These are phyloP conservation scores for Ondatra zibethicus DNA, from an alignment of 2,113 vertebrate genomes.

Conservation along the genomic window DNA sequence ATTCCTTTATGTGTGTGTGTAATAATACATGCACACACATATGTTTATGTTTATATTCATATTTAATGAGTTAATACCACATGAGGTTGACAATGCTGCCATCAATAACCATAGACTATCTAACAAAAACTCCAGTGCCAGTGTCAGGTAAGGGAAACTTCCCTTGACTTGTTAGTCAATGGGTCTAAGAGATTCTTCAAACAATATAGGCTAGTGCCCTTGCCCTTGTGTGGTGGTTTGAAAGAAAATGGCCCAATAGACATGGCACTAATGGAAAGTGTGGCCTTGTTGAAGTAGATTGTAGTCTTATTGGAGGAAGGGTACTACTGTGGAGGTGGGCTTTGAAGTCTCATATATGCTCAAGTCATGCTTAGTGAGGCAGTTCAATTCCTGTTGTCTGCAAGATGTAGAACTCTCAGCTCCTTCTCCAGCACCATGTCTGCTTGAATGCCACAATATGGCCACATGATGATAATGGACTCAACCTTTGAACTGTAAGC, in stretches of 20 bases:
- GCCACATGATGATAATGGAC: neutral
- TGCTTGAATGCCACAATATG: neutral
- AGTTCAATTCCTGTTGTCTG: neutral
- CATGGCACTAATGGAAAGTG: neutral
- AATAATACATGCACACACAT: neutral
- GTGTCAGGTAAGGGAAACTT: neutral
- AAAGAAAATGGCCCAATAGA: neutral
- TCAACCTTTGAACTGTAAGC: neutral
- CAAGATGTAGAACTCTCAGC: neutral
- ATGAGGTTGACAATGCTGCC: neutral
- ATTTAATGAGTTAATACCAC: neutral
- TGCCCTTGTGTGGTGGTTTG: neutral
- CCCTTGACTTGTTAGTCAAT: neutral
- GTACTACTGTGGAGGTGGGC: neutral
- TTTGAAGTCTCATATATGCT: neutral
- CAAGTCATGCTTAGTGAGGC: neutral
- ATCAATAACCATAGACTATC: neutral
- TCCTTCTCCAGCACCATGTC: neutral
- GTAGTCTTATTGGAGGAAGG: neutral
- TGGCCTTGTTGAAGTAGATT: neutral
- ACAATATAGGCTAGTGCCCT: neutral
- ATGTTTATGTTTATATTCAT: neutral
- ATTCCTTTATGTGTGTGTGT: neutral
- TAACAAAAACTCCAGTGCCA: neutral
- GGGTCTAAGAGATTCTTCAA: neutral